A percentile compares a stretch with the other conserved stretches of the same genome.
Evolutionary conservation across 2,888 invertebrate genomes (phyloP).

Genomic region (Eulithis testata): DNA sequence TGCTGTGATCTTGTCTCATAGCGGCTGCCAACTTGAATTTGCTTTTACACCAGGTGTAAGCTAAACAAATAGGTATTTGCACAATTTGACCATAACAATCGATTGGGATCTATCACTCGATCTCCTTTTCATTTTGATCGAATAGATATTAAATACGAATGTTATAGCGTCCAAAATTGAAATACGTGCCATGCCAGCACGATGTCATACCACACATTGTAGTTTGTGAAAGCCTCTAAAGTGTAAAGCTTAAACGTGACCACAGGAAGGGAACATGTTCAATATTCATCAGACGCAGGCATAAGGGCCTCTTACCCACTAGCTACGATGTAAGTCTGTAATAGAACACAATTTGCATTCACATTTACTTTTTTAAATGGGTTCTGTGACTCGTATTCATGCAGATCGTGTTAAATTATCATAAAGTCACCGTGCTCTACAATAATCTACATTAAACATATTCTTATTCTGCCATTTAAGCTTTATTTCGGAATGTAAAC

Average conservation of each 20-base stretch:
- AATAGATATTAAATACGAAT: no score
- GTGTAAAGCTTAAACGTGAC: conserved; percentile 33
- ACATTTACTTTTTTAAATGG: conserved; percentile 47
- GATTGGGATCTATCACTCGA: neutral
- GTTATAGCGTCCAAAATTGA: no score
- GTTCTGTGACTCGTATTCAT: conserved; percentile 34
- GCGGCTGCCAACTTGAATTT: conserved; percentile 16
- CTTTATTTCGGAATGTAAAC: conserved; percentile 10
- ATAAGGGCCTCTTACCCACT: conserved; percentile 50
- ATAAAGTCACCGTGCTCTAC: conserved; percentile 32
- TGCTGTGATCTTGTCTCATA: conserved; percentile 18
- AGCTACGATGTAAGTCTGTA: conserved; percentile 48
- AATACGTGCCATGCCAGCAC: neutral
- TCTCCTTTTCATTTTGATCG: no score
- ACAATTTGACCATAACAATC: neutral
- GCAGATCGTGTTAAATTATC: conserved; percentile 35
- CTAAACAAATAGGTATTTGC: neutral
- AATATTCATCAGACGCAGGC: conserved; percentile 43
- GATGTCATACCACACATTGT: neutral
- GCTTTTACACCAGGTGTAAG: neutral
- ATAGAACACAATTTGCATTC: conserved; percentile 51
- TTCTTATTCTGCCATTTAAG: conserved; percentile 23
- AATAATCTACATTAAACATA: conserved; percentile 21
- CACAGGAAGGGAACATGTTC: conserved; percentile 47
- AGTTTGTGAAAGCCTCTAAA: conserved; percentile 20